Evolutionary conservation across 2,797 vertebrate genomes (phyloP).

Genomic region (Siniperca undulata): DNA sequence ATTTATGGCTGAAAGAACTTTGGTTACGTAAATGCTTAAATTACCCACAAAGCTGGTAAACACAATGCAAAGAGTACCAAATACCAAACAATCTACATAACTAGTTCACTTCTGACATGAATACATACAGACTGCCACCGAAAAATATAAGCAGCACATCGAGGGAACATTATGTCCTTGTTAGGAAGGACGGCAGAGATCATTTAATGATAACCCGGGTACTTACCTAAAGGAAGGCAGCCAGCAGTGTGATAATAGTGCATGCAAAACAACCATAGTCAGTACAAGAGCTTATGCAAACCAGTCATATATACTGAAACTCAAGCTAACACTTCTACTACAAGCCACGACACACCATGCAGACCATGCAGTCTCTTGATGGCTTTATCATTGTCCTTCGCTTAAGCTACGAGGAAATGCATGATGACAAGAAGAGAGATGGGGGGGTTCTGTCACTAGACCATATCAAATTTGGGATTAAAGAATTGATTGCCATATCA

Average conservation of each 20-base stretch:
- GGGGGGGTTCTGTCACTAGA: background rate
- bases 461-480: constrained; percentile 8
- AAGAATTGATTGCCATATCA: constrained; percentile 9
- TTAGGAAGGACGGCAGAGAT: constrained; percentile 41
- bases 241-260: constrained; percentile 56
- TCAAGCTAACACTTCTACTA: constrained; percentile 31
- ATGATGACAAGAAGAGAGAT: background rate
- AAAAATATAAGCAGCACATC: constrained; percentile 13
- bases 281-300: constrained; percentile 61
- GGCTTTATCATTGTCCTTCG: constrained; percentile 29
- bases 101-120: background rate
- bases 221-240: constrained; percentile 47
- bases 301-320: constrained; percentile 42
- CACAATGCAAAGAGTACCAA: background rate
- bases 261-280: constrained; percentile 48
- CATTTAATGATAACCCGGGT: constrained; percentile 52
- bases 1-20: background rate
- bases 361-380: constrained; percentile 20
- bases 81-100: background rate
- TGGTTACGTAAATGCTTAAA: background rate
- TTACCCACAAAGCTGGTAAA: constrained; percentile 6
- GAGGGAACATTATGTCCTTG: constrained; percentile 9
- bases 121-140: background rate
- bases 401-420: constrained; percentile 8
- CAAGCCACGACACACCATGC: constrained; percentile 18